These are phyloP conservation scores for Danio jaintianensis DNA, from an alignment of 2,797 vertebrate genomes.

Conservation along the genomic window DNA sequence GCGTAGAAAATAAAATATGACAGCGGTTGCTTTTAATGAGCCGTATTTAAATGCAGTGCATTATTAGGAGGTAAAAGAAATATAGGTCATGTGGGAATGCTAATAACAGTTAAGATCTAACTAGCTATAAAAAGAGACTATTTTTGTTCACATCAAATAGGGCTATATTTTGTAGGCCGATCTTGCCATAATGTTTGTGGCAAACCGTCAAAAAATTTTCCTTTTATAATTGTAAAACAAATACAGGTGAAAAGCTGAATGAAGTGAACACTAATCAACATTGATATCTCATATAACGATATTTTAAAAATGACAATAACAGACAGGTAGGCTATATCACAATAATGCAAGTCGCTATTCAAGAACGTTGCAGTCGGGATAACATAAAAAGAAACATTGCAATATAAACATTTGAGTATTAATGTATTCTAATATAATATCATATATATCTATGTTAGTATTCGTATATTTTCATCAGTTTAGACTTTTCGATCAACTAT, in stretches of 20 bases:
- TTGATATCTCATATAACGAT: not conserved
- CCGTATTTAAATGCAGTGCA: not conserved
- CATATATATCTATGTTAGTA: no score
- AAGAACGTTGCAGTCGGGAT: no score
- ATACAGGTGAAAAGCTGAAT: not conserved
- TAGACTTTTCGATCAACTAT: no score
- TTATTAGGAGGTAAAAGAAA: not conserved
- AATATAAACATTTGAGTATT: no score
- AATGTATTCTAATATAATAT: no score
- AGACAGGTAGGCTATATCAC: not conserved
- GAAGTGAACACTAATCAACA: not conserved
- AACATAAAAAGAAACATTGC: no score
- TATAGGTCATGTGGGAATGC: not conserved
- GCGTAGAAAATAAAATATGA: not conserved
- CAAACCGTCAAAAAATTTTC: not conserved
- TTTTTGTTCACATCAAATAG: no score
- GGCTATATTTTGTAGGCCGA: not conserved
- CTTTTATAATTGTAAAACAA: not conserved
- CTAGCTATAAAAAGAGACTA: not conserved
- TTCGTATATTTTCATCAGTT: no score
- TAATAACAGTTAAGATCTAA: not conserved
- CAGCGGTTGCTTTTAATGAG: not conserved
- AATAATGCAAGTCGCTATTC: no score
- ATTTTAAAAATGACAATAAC: not conserved
- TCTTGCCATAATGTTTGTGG: not conserved